phyloP scores from a whole-genome alignment of 1,140 invertebrate species.

The Heliconius himera region DNA sequence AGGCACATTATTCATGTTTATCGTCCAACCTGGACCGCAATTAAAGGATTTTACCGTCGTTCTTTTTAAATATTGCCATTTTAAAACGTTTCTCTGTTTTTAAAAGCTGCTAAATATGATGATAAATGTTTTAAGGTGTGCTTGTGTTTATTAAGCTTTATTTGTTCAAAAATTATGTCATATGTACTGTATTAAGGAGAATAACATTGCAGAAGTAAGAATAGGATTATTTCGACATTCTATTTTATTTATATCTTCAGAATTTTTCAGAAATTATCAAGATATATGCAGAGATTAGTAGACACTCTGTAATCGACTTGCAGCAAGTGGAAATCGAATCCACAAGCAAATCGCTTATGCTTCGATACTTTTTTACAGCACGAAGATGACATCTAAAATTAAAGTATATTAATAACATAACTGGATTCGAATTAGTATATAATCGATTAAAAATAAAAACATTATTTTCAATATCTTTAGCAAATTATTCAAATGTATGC shows the following conservation, averaged over 20 bases:
- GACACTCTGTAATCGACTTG: too few relatives aligned
- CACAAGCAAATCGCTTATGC: too few relatives aligned
- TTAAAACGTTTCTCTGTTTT: conserved; percentile 43
- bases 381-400: too few relatives aligned
- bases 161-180: not conserved
- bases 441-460: not conserved
- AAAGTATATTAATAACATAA: too few relatives aligned
- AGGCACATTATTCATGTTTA: conserved; percentile 78
- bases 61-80: conserved; percentile 51
- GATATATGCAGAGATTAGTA: too few relatives aligned
- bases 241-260: too few relatives aligned
- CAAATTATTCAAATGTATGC: not conserved
- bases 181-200: not conserved
- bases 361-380: too few relatives aligned
- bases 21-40: conserved; percentile 65
- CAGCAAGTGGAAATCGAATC: too few relatives aligned
- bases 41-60: conserved; percentile 62
- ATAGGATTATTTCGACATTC: too few relatives aligned
- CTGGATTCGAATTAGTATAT: too few relatives aligned
- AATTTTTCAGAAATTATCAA: too few relatives aligned
- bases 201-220: not conserved
- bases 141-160: conserved; percentile 1
- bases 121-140: conserved; percentile 19
- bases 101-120: conserved; percentile 32
- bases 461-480: not conserved